Conservation (phyloP, 2,888 invertebrate species). For the Colostygia pectinataria region DNA sequence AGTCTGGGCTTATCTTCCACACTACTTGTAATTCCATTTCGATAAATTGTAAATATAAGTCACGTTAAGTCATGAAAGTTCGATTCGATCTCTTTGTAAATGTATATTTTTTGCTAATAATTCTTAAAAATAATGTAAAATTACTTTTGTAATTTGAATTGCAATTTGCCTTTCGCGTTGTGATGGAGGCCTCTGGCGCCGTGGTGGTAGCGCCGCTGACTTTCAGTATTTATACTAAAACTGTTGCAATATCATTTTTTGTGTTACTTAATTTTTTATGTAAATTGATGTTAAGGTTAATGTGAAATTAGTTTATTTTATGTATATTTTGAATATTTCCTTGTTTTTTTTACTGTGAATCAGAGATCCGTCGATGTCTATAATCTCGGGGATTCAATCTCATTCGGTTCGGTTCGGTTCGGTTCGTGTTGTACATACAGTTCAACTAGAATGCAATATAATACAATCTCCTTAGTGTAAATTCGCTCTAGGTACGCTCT, state of each 20-base stretch:
- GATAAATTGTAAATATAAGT: constrained; percentile 80
- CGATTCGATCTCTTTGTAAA: constrained; percentile 82
- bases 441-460: constrained; percentile 71
- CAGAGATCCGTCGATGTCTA: constrained; percentile 67
- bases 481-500: constrained; percentile 74
- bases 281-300: constrained; percentile 74
- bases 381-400: constrained; percentile 82
- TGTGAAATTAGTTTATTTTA: constrained; percentile 60
- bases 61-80: constrained; percentile 78
- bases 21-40: constrained; percentile 80
- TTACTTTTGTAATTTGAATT: constrained; percentile 43
- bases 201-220: constrained; percentile 47
- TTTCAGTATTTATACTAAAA: constrained; percentile 59
- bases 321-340: constrained; percentile 73
- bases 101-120: constrained; percentile 79
- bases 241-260: constrained; percentile 76
- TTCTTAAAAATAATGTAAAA: constrained; percentile 49
- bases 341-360: constrained; percentile 49
- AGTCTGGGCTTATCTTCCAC: constrained; percentile 74
- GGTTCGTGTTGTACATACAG: constrained; percentile 68
- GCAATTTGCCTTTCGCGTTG: constrained; percentile 49
- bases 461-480: constrained; percentile 78
- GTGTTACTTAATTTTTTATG: constrained; percentile 77
- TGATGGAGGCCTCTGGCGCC: constrained; percentile 37
- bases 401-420: constrained; percentile 51